These are phyloP conservation scores for Phalacrocorax carbo DNA, from an alignment of 2,113 vertebrate genomes.

Conservation along the genomic window DNA sequence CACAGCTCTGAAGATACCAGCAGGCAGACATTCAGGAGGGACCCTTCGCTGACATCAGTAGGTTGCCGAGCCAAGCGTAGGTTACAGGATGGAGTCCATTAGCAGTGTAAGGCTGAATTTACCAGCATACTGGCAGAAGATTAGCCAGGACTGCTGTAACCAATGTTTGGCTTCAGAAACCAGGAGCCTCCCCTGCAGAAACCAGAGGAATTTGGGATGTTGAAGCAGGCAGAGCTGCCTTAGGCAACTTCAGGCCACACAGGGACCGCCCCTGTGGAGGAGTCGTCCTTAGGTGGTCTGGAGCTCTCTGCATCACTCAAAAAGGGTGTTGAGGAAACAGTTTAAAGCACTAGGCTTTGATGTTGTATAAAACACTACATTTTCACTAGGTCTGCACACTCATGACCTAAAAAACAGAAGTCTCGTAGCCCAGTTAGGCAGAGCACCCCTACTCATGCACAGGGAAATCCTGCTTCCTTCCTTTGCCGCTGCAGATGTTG, in stretches of 20 bases:
- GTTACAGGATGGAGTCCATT: background rate
- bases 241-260: background rate
- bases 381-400: background rate
- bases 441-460: background rate
- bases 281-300: background rate
- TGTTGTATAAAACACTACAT: background rate
- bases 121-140: background rate
- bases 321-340: background rate
- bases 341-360: background rate
- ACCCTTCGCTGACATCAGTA: background rate
- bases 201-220: background rate
- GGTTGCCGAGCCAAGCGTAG: fast-evolving
- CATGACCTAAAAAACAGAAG: fast-evolving
- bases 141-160: background rate
- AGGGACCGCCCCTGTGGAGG: background rate
- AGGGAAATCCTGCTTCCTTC: background rate
- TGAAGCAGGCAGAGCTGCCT: background rate
- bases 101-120: background rate
- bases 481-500: background rate
- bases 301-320: fast-evolving
- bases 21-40: background rate
- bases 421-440: background rate
- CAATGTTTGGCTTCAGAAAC: background rate
- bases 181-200: background rate
- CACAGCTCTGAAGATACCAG: background rate